Evolutionary conservation across 2,888 invertebrate species (phyloP).

Genomic region (Sinopyrophorus schimmeli): DNA sequence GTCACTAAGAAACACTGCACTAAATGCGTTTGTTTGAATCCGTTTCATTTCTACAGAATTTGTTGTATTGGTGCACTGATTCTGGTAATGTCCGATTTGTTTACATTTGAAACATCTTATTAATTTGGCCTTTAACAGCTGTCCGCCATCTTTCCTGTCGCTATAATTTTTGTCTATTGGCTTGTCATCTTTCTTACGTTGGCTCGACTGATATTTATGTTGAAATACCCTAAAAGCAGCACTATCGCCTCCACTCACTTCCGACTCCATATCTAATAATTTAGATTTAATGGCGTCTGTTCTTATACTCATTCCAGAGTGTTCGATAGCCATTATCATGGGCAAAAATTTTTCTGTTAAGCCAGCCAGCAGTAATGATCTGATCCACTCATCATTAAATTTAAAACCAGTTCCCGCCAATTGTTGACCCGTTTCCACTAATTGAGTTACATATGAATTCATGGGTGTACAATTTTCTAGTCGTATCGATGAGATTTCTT

Average conservation of each 20-base stretch:
- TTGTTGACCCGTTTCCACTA: conserved; percentile 39
- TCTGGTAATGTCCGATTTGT: conserved; percentile 28
- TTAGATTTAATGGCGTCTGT: conserved; percentile 29
- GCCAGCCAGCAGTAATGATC: conserved; percentile 37
- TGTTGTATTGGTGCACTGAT: conserved; percentile 16
- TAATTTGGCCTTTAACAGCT: conserved; percentile 2
- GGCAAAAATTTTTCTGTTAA: conserved; percentile 30
- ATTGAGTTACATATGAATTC: conserved; percentile 40
- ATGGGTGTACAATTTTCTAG: conserved; percentile 40
- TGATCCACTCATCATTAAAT: conserved; percentile 41
- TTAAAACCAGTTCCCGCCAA: conserved; percentile 41
- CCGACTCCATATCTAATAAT: conserved; percentile 21
- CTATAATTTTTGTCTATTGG: too few relatives aligned
- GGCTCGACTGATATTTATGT: too few relatives aligned
- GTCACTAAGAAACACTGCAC: conserved; percentile 36
- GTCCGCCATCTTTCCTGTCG: too few relatives aligned
- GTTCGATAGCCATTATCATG: conserved; percentile 35
- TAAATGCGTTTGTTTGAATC: conserved; percentile 34
- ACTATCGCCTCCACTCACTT: not conserved
- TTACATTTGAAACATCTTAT: conserved; percentile 29
- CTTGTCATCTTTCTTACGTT: too few relatives aligned
- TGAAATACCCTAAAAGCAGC: too few relatives aligned
- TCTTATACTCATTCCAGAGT: conserved; percentile 26
- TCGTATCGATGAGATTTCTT: conserved; percentile 33
- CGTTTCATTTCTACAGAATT: conserved; percentile 3